Percentiles rank a stretch among this genome's conserved stretches.
Conservation (phyloP, 2,113 vertebrate species). For the Lynx canadensis region DNA sequence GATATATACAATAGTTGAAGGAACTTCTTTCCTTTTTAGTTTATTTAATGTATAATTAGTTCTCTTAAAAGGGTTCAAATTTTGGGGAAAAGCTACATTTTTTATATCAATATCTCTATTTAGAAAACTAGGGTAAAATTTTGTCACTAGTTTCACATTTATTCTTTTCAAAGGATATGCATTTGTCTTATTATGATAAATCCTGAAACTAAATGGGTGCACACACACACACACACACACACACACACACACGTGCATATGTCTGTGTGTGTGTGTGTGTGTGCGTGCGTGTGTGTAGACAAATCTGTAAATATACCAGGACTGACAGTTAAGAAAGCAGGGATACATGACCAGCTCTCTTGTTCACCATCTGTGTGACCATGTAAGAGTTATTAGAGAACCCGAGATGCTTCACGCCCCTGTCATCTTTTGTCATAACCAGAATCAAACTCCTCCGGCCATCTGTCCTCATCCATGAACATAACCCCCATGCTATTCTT, state of each 20-base stretch:
- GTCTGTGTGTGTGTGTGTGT: no score
- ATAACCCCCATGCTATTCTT: background rate
- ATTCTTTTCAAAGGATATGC: background rate
- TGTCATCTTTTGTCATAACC: background rate
- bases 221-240: background rate
- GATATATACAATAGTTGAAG: conserved; percentile 22
- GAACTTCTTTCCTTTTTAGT: conserved; percentile 9
- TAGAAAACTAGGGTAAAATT: background rate
- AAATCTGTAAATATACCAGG: background rate
- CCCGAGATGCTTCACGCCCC: background rate
- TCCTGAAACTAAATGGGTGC: conserved; percentile 15
- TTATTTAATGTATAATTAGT: conserved; percentile 35
- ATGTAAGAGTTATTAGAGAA: background rate
- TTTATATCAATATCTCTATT: background rate
- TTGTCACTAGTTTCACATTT: conserved; percentile 50
- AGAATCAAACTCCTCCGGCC: background rate
- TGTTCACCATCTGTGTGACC: background rate
- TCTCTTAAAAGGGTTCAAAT: conserved; percentile 44
- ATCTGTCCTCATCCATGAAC: background rate
- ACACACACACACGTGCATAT: no score
- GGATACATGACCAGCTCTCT: background rate
- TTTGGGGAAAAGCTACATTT: background rate
- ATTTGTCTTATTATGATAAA: conserved; percentile 1
- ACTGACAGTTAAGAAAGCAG: background rate
- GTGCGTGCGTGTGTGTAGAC: no score